phyloP scores from a whole-genome alignment of 2,797 vertebrate species.

The Rhinatrema bivittatum region DNA sequence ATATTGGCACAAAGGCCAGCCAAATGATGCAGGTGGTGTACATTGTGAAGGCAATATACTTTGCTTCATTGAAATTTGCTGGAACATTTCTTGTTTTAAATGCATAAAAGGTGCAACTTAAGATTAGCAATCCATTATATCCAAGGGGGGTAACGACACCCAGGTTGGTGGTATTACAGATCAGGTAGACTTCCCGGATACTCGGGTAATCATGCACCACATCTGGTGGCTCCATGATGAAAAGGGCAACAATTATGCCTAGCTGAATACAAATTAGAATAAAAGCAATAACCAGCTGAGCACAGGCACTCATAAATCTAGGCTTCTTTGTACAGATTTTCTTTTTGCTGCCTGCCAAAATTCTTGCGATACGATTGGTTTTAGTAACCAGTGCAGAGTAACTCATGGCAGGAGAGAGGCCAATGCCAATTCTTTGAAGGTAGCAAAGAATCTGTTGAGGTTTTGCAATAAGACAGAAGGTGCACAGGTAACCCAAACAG shows the following conservation, averaged over 20 bases:
- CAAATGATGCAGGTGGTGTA: slow-evolving; percentile 98
- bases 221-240: slow-evolving; percentile 92
- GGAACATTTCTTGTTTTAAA: slow-evolving; percentile 97
- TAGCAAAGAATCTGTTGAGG: slow-evolving; percentile 89
- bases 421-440: slow-evolving; percentile 89
- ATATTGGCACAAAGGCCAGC: slow-evolving; percentile 96
- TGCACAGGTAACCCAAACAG: slow-evolving; percentile 91
- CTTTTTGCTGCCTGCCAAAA: slow-evolving; percentile 97
- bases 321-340: slow-evolving; percentile 99
- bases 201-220: slow-evolving; percentile 92
- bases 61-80: slow-evolving; percentile 96
- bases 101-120: slow-evolving; percentile 96
- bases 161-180: slow-evolving; percentile 91
- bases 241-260: slow-evolving; percentile 90
- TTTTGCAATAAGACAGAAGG: slow-evolving; percentile 91
- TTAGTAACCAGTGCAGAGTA: slow-evolving; percentile 96
- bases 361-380: slow-evolving; percentile 93
- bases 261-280: slow-evolving; percentile 91
- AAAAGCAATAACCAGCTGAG: slow-evolving; percentile 92
- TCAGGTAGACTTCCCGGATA: slow-evolving; percentile 90
- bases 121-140: slow-evolving; percentile 90
- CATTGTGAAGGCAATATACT: slow-evolving; percentile 98
- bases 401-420: slow-evolving; percentile 94
- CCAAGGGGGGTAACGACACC: slow-evolving; percentile 91
- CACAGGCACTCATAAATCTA: slow-evolving; percentile 97